Evolutionary conservation across 2,113 vertebrate genomes (phyloP), one percentile per base, ranked within the genome.

Genomic region (Elanus axillaris): DNA sequence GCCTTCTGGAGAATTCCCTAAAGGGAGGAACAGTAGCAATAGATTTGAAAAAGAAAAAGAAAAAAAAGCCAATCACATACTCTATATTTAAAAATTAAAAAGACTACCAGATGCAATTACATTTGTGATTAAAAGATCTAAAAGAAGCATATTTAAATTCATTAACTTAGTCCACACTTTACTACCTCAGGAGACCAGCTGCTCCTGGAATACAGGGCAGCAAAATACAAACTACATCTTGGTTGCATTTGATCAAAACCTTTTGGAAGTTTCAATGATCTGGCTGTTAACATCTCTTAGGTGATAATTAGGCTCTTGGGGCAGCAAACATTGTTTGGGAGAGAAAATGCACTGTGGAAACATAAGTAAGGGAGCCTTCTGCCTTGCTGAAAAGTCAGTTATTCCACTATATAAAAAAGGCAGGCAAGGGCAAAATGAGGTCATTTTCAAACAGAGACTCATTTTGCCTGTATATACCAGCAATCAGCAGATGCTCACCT

Each of bases 231-330:
- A 96, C 90, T 95, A 96, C 94, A 92, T 96, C 93, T 94, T 97
- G 83, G 88, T 96, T 59, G 63, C 74, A 83, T 95, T 97, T 97
- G 97, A 97, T 96, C 94, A 95, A 94, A 98, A 97, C 86, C 95
- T 96, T 95, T 93, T 64, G 83, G 4, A 95, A 97, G 91, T 72
- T 95, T 66, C 96, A 96, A 40, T 95, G 93, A 97, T 95, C 87
- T 72, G 94, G 88, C 92, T 96, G 94, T 97, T 97, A 97, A 97
- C 95, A 93, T 97, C 94, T 97, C 96, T 97, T 95, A 97, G 90
- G 94, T 96, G 94, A 95, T 97, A 97, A 98, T 98, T 96, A 97
- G 96, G 90, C 96, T 97, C 94, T 85, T 86, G 96, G 93, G 94
- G 88, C 90, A 96, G 88, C 68, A 88, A 82, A 93, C 91, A 91